Conservation (phyloP, 2,113 vertebrate genomes). For the Scophthalmus maximus region DNA sequence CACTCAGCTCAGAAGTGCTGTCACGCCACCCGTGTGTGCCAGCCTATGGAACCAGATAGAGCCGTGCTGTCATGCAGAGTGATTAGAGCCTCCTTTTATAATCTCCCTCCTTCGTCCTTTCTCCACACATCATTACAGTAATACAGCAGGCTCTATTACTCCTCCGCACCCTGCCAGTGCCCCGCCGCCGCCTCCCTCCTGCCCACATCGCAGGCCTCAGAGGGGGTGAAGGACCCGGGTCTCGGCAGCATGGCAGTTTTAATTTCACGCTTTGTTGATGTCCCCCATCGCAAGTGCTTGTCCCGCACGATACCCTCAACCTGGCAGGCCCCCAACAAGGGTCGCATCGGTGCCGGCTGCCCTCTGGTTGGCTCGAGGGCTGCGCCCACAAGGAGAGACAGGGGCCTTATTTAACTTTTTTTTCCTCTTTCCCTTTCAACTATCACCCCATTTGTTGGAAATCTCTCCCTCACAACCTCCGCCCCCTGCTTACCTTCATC, state of each 20-base stretch:
- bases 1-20: conserved; percentile 11
- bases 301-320: conserved; percentile 58
- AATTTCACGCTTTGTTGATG: conserved; percentile 87
- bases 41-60: conserved; percentile 59
- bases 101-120: conserved; percentile 72
- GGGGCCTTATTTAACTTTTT: conserved; percentile 22
- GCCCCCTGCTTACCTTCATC: conserved; percentile 62
- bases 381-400: not conserved
- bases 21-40: conserved; percentile 51
- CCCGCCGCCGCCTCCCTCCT: conserved; percentile 47
- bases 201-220: conserved; percentile 46
- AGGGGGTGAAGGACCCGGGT: conserved; percentile 56
- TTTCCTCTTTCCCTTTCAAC: conserved; percentile 22
- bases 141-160: conserved; percentile 82
- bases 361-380: conserved; percentile 57
- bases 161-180: conserved; percentile 59
- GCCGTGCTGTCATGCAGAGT: conserved; percentile 64
- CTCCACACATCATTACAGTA: conserved; percentile 81
- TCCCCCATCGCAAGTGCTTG: conserved; percentile 57
- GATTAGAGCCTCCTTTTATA: conserved; percentile 74
- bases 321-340: conserved; percentile 36
- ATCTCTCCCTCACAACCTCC: conserved; percentile 55
- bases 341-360: conserved; percentile 67
- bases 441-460: conserved; percentile 53
- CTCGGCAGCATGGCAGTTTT: conserved; percentile 78